phyloP scores from a whole-genome alignment of 2,888 invertebrate species.

The Aromia moschata region DNA sequence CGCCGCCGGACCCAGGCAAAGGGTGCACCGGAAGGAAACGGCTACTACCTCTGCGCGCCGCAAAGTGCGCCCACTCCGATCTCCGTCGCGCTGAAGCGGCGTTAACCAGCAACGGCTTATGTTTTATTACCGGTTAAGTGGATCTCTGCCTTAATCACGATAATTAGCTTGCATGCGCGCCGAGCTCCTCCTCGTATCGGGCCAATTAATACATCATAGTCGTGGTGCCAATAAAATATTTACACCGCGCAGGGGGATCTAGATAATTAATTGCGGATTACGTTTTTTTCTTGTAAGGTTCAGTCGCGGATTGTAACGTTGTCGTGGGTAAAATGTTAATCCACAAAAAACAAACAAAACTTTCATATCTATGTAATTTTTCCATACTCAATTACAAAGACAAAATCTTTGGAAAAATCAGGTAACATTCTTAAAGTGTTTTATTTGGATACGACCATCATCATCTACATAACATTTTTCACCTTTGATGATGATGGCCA shows the following conservation, averaged over 20 bases:
- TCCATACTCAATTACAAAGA: too few species aligned
- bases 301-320: background rate
- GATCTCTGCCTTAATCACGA: slow-evolving; percentile 28
- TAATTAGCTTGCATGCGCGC: slow-evolving; percentile 30
- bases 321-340: too few species aligned
- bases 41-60: slow-evolving; percentile 27
- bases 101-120: slow-evolving; percentile 30
- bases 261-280: background rate
- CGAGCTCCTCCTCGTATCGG: slow-evolving; percentile 18
- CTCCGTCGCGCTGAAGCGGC: slow-evolving; percentile 21
- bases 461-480: too few species aligned
- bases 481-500: too few species aligned
- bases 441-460: too few species aligned
- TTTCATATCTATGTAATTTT: too few species aligned
- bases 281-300: background rate
- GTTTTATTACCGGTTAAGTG: slow-evolving; percentile 31
- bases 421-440: too few species aligned
- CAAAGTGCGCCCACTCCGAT: slow-evolving; percentile 28
- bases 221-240: slow-evolving; percentile 12
- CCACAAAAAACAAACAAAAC: too few species aligned
- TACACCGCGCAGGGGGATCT: background rate
- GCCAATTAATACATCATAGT: slow-evolving; percentile 24
- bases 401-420: too few species aligned
- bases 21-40: slow-evolving; percentile 31
- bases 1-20: slow-evolving; percentile 19